Base-by-base conservation (phyloP, 1,140 invertebrate species). In the Orussus abietinus region DNA sequence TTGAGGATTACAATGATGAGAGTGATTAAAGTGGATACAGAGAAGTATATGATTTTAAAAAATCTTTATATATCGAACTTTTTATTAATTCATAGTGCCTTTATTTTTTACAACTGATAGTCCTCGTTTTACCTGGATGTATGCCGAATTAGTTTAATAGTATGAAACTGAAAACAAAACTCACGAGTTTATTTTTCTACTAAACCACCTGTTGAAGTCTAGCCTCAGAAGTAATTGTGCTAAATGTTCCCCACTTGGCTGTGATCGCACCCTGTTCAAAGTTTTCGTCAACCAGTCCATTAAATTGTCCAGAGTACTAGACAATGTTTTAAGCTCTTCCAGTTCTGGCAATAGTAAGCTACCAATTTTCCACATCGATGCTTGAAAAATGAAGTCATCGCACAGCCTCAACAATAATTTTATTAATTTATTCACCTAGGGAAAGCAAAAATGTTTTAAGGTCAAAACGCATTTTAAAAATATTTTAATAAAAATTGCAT, bases 121-220 rank as follows among this genome's bases (percentile, higher is more conserved):
- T 32, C n/a, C 4, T 32, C 10, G 5, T 40, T 30, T 32, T 4
- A 7, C 17, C 14, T 26, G 3, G 22, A 20, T 20, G 17, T 26
- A 36, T 31, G 17, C 37, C 31, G 19, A 46, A 42, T 47, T 33
- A n/a, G n/a, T n/a, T n/a, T n/a, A n/a, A n/a, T n/a, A n/a, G n/a
- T n/a, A n/a, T n/a, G n/a, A n/a, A n/a, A n/a, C n/a, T n/a, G n/a
- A 38, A 44, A 44, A 42, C 26, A 22, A 22, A 13, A 4, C 32
- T 38, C 4, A 13, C 11, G 1, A 38, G 22, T 48, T 36, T 13
- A 52, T 41, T 55, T 72, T 70, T 51, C 59, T 69, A 38, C 81
- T 85, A 43, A 86, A 85, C 83, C 84, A 88, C 40, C 80, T 74
- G 61, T 87, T 88, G 46, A 83, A 88, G 66, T 88, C 84, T 13